Base-by-base conservation (phyloP, 2,888 invertebrate species). In the Neria commutata region DNA sequence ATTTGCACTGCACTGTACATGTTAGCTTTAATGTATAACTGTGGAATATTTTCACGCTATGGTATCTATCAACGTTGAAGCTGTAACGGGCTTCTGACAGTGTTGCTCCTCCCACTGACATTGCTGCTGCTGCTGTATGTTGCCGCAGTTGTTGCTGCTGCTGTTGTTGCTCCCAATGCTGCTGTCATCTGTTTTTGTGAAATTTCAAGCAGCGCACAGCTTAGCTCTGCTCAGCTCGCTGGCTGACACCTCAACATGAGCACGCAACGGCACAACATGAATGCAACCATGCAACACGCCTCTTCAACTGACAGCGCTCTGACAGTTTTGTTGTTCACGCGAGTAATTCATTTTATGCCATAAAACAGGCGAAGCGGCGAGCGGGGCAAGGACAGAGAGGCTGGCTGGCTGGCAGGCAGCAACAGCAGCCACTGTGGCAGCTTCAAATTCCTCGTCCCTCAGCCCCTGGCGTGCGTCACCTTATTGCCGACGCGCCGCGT, bases 301-400 rank as follows among this genome's bases (percentile, higher is more conserved):
- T 65, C 66, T 68, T 63, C 66, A 70, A 72, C 78, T 78, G 77
- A 77, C 77, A 78, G 78, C 73, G 61, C 69, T 71, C 73, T 77
- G 77, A 77, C 77, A 77, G 78, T 75, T 77, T 78, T 75, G 77
- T 75, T 78, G 74, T 76, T 78, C 78, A 75, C 72, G 77, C 78
- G 76, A 78, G 74, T 77, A 78, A 77, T 77, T 78, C 78, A 75
- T 78, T 76, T 77, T 78, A 67, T 72, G 67, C 58, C 60, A 62
- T 66, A 65, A 54, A 63, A 56, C 61, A 64, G n/a, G 53, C 54
- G 45, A 62, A 62, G 42, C 55, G 59, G 46, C 50, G 54, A n/a
- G n/a, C n/a, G n/a, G n/a, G n/a, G n/a, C n/a, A n/a, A n/a, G n/a
- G n/a, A n/a, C n/a, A n/a, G n/a, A n/a, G n/a, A n/a, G n/a, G n/a